Base-by-base conservation (phyloP, 2,888 invertebrate genomes). In the Amorpha juglandis region DNA sequence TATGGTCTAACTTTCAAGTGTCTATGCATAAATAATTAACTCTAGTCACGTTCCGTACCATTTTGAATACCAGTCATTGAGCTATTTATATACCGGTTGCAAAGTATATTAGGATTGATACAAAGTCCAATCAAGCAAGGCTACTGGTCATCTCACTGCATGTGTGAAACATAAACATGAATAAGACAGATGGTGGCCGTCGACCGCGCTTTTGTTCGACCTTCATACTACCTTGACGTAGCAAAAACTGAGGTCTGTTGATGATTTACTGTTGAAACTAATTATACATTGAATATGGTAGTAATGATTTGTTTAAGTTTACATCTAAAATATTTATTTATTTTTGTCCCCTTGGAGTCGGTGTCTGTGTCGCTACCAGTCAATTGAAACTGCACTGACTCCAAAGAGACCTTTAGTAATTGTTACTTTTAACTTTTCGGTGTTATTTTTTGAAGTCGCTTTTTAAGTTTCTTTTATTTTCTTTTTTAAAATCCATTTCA, bases 161-260 rank as follows among this genome's bases (percentile, higher is more conserved):
- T 58, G 38, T 55, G 55, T n/a, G 9, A 58, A 12, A 51, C 7
- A 52, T 16, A 55, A 42, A 19, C 58, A 38, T 19, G 9, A 55
- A 21, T 21, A 21, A 51, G 38, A 55, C 55, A 38, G 38, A 55
- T 55, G 55, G 38, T 35, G 35, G 35, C 16, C 16, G 16, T 27
- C 27, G 42, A 58, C 9, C 19, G 16, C 19, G 16, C 42, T 16
- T 58, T 19, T 42, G 42, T 42, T 58, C 58, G 42, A 58, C 58
- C 58, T 58, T 38, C 58, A 58, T 19, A 42, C 58, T 16, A 55
- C 55, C 38, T 38, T 55, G n/a, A 19, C 11, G 19, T 9, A 11
- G 42, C 38, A 58, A 58, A 55, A 58, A 42, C 58, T 58, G 19
- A 42, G 42, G 58, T 42, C 58, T 6, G 11, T 42, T 38, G 58